Percentiles rank a stretch among this genome's conserved stretches.
Evolutionary conservation across 2,797 vertebrate species (phyloP).

Genomic region (Sebastes cheni): DNA sequence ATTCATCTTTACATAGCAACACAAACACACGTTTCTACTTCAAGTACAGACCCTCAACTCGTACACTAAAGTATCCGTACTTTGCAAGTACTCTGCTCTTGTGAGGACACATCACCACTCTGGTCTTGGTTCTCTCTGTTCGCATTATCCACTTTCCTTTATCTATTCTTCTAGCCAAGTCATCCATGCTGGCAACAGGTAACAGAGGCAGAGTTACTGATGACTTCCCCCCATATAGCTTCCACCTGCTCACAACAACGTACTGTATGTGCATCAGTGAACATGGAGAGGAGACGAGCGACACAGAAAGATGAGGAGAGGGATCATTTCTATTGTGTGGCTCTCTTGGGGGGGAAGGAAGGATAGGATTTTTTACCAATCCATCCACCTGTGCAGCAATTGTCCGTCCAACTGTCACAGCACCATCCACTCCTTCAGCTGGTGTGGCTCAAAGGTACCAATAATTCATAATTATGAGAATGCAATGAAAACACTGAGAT

Average conservation of each 20-base stretch:
- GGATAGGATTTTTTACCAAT: background rate
- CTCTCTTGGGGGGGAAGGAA: background rate
- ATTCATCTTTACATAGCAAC: too few relatives aligned
- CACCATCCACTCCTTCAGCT: background rate
- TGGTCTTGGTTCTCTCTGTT: background rate
- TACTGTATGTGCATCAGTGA: background rate
- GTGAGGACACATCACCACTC: too few relatives aligned
- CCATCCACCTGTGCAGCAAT: slow-evolving; percentile 8
- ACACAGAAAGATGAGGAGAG: background rate
- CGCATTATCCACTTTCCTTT: background rate
- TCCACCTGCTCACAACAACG: background rate
- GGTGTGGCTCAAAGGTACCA: background rate
- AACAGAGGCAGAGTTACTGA: background rate
- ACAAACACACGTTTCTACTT: too few relatives aligned
- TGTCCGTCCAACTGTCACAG: slow-evolving; percentile 10
- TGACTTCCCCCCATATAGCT: background rate
- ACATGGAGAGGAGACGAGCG: background rate
- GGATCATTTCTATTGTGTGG: background rate
- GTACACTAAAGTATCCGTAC: too few relatives aligned
- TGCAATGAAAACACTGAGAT: background rate
- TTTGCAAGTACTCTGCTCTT: too few relatives aligned
- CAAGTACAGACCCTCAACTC: too few relatives aligned
- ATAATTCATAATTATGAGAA: background rate
- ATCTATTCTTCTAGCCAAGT: background rate
- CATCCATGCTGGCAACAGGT: background rate